Conservation (phyloP, 2,113 vertebrate species). For the Epinephelus fuscoguttatus region DNA sequence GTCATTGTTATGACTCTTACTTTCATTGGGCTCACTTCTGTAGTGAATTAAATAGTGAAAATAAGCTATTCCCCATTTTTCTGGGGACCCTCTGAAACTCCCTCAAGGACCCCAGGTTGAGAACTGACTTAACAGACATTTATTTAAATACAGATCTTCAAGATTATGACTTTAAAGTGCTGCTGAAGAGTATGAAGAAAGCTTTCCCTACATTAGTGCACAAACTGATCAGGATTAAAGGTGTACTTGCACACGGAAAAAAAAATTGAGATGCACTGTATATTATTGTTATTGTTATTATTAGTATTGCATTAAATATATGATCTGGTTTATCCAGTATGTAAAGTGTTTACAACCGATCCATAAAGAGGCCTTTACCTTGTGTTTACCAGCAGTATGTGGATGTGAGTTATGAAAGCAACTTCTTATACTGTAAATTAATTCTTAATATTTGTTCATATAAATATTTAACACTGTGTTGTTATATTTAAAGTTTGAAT, state of each 20-base stretch:
- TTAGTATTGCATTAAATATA: neutral
- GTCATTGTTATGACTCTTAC: too few species aligned
- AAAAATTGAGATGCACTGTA: constrained; percentile 9
- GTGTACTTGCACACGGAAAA: constrained; percentile 35
- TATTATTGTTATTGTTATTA: neutral
- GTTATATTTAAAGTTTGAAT: constrained; percentile 45
- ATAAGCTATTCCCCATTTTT: too few species aligned
- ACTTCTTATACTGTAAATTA: constrained; percentile 33
- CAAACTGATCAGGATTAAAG: constrained; percentile 8
- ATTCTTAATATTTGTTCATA: constrained; percentile 8
- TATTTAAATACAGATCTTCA: too few species aligned
- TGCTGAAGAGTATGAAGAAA: constrained; percentile 4
- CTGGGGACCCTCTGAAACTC: too few species aligned
- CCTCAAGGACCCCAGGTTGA: too few species aligned
- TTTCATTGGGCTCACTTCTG: too few species aligned
- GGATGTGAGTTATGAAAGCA: neutral
- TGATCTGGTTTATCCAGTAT: constrained; percentile 26
- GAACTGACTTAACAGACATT: too few species aligned
- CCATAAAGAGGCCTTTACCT: constrained; percentile 35
- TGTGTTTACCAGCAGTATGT: constrained; percentile 29
- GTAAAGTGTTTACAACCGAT: constrained; percentile 47
- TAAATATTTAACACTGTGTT: constrained; percentile 27
- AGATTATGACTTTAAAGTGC: constrained; percentile 13
- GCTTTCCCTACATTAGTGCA: neutral
- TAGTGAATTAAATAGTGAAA: too few species aligned